Base-by-base conservation (phyloP, 92 coral and sea anemone species). In the Muricea muricata region DNA sequence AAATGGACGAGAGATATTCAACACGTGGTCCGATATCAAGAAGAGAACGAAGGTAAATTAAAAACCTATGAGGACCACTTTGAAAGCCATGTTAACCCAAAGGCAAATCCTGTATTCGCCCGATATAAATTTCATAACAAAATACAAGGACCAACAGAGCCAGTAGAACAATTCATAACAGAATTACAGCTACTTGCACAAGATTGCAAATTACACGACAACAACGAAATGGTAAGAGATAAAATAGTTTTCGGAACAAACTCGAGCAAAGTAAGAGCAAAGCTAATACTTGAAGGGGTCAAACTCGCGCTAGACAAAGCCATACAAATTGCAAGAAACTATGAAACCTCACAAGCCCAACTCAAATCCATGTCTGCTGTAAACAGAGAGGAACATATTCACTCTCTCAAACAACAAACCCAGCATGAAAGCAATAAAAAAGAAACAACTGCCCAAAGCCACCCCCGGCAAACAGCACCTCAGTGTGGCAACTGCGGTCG, bases 251-350 rank as follows among this genome's bases (percentile, higher is more conserved):
- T 81, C 24, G 87, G 87, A 26, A 88, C 90, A 23, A 81, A 86
- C 30, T 84, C 89, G 33, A 63, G 78, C 48, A 91, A 84, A 60
- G 80, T 91, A 13, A 66, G 91, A 75, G 87, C 87, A 83, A 87
- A 88, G 48, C 77, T 84, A 20, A 70, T 87, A 20, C 24, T 66
- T 28, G 91, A 83, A 83, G 93, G 89, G 26, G 37, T 86, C 21
- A 89, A 87, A 0, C 91, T 91, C 17, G 75, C 91, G 25, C 87
- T 85, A 26, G 88, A 91, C 54, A 88, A 85, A 84, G 92, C 94
- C 32, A 79, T 82, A 46, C 74, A 71, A 58, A 80, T 84, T 48
- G 93, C 93, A 18, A 80, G 88, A 70, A 39, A 87, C 32, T n/a
- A n/a, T n/a, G n/a, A n/a, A n/a, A n/a, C n/a, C n/a, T n/a, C n/a